Conservation (phyloP, 2,113 vertebrate species). For the Cottus gobio region DNA sequence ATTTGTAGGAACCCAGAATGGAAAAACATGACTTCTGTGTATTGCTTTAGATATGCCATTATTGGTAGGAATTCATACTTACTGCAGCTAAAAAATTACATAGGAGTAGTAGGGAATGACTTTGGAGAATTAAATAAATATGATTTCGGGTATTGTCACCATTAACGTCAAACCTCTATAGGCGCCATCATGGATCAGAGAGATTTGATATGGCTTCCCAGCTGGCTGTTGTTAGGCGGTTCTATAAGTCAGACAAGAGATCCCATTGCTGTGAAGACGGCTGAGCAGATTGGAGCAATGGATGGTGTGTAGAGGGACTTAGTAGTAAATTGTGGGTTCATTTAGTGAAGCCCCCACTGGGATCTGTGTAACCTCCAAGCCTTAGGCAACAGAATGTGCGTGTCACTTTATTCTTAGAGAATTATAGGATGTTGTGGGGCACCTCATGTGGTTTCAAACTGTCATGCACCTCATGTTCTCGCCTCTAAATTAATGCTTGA, state of each 20-base stretch:
- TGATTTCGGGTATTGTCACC: conserved; percentile 30
- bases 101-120: conserved; percentile 12
- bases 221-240: conserved; percentile 56
- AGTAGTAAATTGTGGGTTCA: conserved; percentile 64
- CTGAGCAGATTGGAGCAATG: conserved; percentile 43
- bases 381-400: conserved; percentile 60
- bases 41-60: conserved; percentile 46
- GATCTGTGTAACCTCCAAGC: conserved; percentile 63
- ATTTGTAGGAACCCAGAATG: conserved; percentile 68
- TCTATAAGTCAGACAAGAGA: conserved; percentile 40
- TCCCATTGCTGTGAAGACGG: conserved; percentile 58
- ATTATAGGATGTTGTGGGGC: conserved; percentile 39
- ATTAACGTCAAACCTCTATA: conserved; percentile 53
- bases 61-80: conserved; percentile 24
- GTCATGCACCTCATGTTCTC: conserved; percentile 34
- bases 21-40: conserved; percentile 59
- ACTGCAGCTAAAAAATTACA: conserved; percentile 8
- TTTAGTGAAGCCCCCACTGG: conserved; percentile 60
- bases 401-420: conserved; percentile 43
- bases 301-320: conserved; percentile 46
- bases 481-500: conserved; percentile 45
- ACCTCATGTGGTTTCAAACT: conserved; percentile 50
- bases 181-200: conserved; percentile 46
- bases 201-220: conserved; percentile 50
- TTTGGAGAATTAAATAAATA: conserved; percentile 50